phyloP scores from a whole-genome alignment of 2,888 invertebrate genomes.

The Diploptera punctata region DNA sequence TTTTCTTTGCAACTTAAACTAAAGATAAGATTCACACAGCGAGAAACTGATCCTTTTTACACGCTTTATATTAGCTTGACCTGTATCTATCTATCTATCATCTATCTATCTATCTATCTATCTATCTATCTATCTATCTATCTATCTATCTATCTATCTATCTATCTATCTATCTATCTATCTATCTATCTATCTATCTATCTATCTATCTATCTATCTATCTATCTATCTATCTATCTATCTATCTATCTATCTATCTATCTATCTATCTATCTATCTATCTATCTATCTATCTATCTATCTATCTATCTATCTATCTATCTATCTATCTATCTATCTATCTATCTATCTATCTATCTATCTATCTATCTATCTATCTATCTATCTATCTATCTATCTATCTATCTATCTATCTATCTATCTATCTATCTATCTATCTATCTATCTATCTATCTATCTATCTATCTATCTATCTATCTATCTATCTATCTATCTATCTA shows the following conservation, averaged over 20 bases:
- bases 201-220: slow-evolving; percentile 1
- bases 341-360: neutral
- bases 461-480: neutral
- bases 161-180: slow-evolving; percentile 1
- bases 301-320: slow-evolving; percentile 3
- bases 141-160: slow-evolving; percentile 1
- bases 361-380: neutral
- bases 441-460: neutral
- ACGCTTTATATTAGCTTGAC: too few species aligned
- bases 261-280: slow-evolving; percentile 1
- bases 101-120: neutral
- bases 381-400: neutral
- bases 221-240: slow-evolving; percentile 1
- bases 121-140: neutral
- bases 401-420: neutral
- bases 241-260: slow-evolving; percentile 1
- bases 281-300: slow-evolving; percentile 1
- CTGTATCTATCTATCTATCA: too few species aligned
- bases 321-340: slow-evolving; percentile 13
- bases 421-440: neutral
- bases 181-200: slow-evolving; percentile 1
- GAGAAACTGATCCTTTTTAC: too few species aligned
- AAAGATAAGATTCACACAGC: too few species aligned
- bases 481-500: neutral
- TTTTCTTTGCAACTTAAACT: too few species aligned